Base-by-base conservation (phyloP, 2,797 vertebrate species). In the Enteromius argenteus region DNA sequence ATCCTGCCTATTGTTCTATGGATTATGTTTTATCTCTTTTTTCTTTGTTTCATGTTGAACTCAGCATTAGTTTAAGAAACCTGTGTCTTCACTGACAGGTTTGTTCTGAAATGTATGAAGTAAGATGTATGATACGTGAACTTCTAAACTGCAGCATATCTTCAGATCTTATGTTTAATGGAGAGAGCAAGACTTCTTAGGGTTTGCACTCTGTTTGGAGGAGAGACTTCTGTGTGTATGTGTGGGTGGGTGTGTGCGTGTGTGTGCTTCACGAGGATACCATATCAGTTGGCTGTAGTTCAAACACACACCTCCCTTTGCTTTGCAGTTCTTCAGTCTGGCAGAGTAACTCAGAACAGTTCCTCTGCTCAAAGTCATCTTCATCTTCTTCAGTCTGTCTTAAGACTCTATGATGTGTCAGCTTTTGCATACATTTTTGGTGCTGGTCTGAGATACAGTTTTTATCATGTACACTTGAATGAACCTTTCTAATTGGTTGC, bases 371-470 rank as follows among this genome's bases (percentile, higher is more conserved):
- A 86, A 89, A 88, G 85, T 89, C 51, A 62, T 79, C 85, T 39
- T 67, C 49, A 58, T 84, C 42, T 37, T 46, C 62, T 80, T 68
- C 74, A 75, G 72, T 84, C 80, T 74, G 83, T 83, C 46, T 58
- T 85, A 67, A 73, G 56, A 62, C 66, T 62, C 60, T 84, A 78
- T 60, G 81, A 83, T 80, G 60, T 53, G 78, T 89, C 83, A 86
- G 90, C 85, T 90, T 92, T 86, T 86, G 92, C 89, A 89, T 66
- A 87, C 87, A 90, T 86, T 89, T 85, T 89, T 88, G 72, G 77
- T 90, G 75, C 90, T 91, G 89, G 79, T 92, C 87, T 89, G 88
- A 89, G 84, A 84, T 84, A 77, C 53, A 23, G 64, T 87, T 93
- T 93, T 91, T 88, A 87, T 84, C 75, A 80, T 90, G 90, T 86